Conservation (phyloP, 2,113 vertebrate genomes). For the Pampusana beccarii region DNA sequence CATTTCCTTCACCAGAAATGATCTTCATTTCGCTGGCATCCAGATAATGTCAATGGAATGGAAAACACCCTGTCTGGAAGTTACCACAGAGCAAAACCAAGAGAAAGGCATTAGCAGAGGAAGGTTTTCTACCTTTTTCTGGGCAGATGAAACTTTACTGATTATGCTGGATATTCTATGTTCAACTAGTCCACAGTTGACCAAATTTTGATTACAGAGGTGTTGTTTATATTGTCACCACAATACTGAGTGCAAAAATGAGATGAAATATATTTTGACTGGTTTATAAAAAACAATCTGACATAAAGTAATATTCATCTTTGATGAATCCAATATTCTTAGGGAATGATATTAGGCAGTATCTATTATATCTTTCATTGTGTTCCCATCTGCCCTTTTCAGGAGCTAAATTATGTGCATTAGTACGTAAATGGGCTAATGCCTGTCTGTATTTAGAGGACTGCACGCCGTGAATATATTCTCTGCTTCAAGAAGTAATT, state of each 20-base stretch:
- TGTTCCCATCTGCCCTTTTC: constrained; percentile 99
- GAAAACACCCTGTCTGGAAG: constrained; percentile 46
- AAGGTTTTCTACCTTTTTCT: constrained; percentile 44
- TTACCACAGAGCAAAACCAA: neutral
- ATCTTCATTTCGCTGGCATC: constrained; percentile 28
- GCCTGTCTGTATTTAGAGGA: constrained; percentile 99
- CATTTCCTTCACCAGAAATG: constrained; percentile 35
- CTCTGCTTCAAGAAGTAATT: constrained; percentile 99
- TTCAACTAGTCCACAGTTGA: constrained; percentile 33
- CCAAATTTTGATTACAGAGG: constrained; percentile 71
- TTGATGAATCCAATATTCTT: constrained; percentile 99
- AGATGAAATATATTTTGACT: constrained; percentile 98
- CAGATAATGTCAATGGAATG: constrained; percentile 58
- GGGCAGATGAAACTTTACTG: constrained; percentile 7
- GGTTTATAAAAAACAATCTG: constrained; percentile 99
- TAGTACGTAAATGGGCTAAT: constrained; percentile 99
- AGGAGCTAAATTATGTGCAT: constrained; percentile 99
- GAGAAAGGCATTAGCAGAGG: constrained; percentile 2
- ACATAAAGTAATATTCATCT: constrained; percentile 99
- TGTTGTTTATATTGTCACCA: constrained; percentile 71
- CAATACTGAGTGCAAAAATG: constrained; percentile 73
- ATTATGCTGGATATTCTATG: constrained; percentile 5
- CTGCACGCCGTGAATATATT: constrained; percentile 99
- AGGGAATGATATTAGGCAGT: constrained; percentile 99
- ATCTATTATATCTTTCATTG: constrained; percentile 99